Percentiles rank a stretch among this genome's conserved stretches.
These are phyloP conservation scores for Corythaixoides concolor DNA, from an alignment of 2,113 vertebrate species.

Conservation along the genomic window DNA sequence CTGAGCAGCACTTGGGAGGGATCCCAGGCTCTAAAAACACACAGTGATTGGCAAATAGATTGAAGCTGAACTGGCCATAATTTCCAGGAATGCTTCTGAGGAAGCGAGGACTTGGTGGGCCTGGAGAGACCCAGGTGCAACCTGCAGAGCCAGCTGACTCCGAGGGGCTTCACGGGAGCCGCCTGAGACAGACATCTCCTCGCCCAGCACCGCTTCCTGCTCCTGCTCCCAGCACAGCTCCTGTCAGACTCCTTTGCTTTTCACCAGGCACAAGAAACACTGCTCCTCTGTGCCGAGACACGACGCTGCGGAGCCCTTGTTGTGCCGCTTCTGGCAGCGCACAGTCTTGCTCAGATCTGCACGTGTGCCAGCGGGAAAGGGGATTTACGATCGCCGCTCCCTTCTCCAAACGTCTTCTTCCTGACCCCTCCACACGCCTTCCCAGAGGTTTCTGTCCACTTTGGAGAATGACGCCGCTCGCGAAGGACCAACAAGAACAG, in stretches of 20 bases:
- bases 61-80: not conserved
- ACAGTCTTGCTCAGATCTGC: fast-evolving
- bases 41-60: not conserved
- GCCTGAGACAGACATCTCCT: not conserved
- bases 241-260: fast-evolving
- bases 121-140: not conserved
- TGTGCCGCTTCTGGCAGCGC: not conserved
- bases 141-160: not conserved
- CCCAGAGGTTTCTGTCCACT: not conserved
- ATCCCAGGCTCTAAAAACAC: not conserved
- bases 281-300: not conserved
- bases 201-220: not conserved
- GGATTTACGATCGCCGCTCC: not conserved
- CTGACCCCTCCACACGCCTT: not conserved
- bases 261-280: fast-evolving
- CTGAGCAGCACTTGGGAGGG: not conserved
- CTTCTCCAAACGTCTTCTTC: not conserved
- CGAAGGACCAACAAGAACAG: not conserved
- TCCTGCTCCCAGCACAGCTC: not conserved
- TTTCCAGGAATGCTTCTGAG: not conserved
- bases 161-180: not conserved
- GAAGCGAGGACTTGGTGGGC: not conserved
- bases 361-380: not conserved
- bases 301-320: fast-evolving
- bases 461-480: not conserved